These are phyloP conservation scores for Daphoenositta chrysoptera DNA, from an alignment of 2,113 vertebrate species.

Conservation along the genomic window DNA sequence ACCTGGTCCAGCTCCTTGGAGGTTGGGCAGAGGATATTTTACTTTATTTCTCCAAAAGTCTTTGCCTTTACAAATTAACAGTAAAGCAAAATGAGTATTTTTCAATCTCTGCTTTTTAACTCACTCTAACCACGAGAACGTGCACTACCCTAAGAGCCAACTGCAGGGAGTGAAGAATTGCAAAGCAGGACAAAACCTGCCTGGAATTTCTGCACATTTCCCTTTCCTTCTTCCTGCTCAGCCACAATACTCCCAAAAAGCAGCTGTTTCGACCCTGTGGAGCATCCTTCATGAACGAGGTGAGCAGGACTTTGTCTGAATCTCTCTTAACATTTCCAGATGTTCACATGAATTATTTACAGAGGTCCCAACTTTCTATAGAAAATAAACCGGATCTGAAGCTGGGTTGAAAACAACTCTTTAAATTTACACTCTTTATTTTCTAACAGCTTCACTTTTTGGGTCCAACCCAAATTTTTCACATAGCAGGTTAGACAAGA, in stretches of 20 bases:
- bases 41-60: neutral
- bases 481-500: neutral
- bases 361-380: neutral
- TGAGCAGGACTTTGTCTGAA: neutral
- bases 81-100: conserved; percentile 44
- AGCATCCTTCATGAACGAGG: neutral
- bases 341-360: neutral
- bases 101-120: neutral
- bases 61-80: conserved; percentile 2
- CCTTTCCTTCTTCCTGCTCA: neutral
- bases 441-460: neutral
- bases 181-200: neutral
- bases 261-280: neutral
- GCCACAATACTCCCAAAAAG: neutral
- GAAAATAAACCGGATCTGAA: neutral
- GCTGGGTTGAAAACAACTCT: neutral
- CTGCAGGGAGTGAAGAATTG: neutral
- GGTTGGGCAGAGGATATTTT: neutral
- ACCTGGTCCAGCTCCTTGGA: neutral
- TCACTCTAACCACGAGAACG: neutral
- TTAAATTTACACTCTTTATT: neutral
- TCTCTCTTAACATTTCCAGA: neutral
- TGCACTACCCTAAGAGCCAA: neutral
- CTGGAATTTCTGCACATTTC: neutral
- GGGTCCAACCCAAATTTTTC: neutral